Base-by-base conservation (phyloP, 2,888 invertebrate species). In the Sycophila texana region DNA sequence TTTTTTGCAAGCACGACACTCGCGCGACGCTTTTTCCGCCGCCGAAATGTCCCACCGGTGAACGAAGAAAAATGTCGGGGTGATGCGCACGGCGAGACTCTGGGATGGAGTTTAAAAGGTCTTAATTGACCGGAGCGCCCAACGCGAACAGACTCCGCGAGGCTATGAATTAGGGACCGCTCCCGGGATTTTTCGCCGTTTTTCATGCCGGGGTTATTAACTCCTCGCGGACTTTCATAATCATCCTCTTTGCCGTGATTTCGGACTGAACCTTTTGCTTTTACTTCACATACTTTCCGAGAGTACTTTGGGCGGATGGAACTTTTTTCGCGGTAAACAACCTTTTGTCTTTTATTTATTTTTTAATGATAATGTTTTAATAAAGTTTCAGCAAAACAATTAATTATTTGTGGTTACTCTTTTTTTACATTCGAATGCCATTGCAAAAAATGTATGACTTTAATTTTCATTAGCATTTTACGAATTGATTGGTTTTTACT, bases 61-160 rank as follows among this genome's bases (percentile, higher is more conserved):
- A 58, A 74, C 49, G 70, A 66, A 66, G 66, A 72, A 73, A 77
- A 57, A 71, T 58, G 60, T 18, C 30, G 14, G 30, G 22, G 63
- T 22, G 61, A 53, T 2, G 53, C 53, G 53, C 3, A 14, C 0
- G 3, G 39, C 39, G 39, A 7, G 26, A 3, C 2, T 26, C 3
- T 26, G 26, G 14, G 51, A 51, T 1, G 10, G 58, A 20, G 26
- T 57, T 70, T 72, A 77, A 77, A 72, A 77, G 77, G 66, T 66
- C 77, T 72, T 77, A 77, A 77, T 77, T 77, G 66, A 72, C 77
- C 70, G 26, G 63, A 63, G 63, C 26, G 63, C 26, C 26, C 61
- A 61, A 18, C 5, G 55, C 39, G 57, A 4, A 30, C 47, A 58
- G 51, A 55, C 12, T 66, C 63, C 63, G 66, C 10, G 22, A 20